phyloP scores from a whole-genome alignment of 2,113 vertebrate species.

The Gallinago jamesoni region DNA sequence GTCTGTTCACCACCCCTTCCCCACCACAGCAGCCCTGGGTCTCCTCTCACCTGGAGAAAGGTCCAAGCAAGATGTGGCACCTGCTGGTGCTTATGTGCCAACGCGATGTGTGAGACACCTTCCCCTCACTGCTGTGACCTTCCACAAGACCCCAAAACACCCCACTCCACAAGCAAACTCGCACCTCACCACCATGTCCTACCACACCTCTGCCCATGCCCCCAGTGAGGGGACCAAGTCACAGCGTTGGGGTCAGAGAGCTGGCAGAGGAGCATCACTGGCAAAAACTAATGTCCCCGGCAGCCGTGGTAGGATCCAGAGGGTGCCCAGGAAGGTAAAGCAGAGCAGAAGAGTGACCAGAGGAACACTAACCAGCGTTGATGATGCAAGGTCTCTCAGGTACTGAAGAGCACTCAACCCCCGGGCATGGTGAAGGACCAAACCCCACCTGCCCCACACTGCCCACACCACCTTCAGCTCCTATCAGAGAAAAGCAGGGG shows the following conservation, averaged over 20 bases:
- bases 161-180: neutral
- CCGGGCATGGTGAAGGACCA: neutral
- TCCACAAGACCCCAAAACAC: neutral
- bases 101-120: neutral
- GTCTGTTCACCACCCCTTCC: neutral
- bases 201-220: neutral
- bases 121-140: accelerated
- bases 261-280: neutral
- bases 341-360: neutral
- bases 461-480: accelerated
- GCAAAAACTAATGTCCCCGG: neutral
- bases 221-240: neutral
- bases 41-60: neutral
- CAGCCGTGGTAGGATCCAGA: too few species aligned
- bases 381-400: neutral
- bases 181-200: accelerated
- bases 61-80: neutral
- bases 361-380: accelerated
- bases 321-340: neutral
- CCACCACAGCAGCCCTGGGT: too few species aligned
- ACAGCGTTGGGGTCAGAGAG: neutral
- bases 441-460: neutral
- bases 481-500: neutral
- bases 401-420: accelerated
- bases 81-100: neutral